Conservation (phyloP, 1,140 invertebrate genomes). For the Drosophila pseudoananassae region DNA sequence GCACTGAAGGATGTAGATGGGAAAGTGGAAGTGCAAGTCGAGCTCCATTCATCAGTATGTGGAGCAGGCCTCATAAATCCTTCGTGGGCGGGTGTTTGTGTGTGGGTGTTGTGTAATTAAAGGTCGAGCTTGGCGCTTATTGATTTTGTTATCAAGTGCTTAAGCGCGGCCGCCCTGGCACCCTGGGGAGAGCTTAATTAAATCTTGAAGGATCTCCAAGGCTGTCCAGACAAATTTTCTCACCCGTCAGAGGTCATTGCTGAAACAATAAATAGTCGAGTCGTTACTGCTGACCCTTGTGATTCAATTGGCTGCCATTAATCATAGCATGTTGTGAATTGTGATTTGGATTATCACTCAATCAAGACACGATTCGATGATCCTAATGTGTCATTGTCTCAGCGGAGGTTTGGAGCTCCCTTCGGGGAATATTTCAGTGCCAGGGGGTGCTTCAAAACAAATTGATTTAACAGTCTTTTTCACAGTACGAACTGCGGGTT, state of each 20-base stretch:
- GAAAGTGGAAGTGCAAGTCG: constrained; percentile 17
- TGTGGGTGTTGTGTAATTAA: constrained; percentile 64
- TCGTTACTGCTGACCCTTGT: neutral
- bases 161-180: neutral
- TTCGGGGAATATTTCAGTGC: constrained; percentile 13
- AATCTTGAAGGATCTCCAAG: constrained; percentile 42
- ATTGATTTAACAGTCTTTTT: constrained; percentile 74
- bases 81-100: constrained; percentile 12
- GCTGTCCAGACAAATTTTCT: constrained; percentile 4
- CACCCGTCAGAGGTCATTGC: constrained; percentile 51
- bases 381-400: constrained; percentile 68
- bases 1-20: constrained; percentile 13
- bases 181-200: constrained; percentile 51
- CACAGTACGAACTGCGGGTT: constrained; percentile 25
- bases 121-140: constrained; percentile 61
- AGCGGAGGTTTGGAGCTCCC: constrained; percentile 3
- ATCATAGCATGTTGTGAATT: constrained; percentile 47
- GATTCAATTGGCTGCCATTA: constrained; percentile 29
- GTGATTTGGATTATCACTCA: constrained; percentile 74
- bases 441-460: constrained; percentile 55
- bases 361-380: constrained; percentile 57
- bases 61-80: constrained; percentile 67
- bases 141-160: constrained; percentile 67
- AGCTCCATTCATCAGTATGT: constrained; percentile 44
- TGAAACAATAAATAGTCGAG: constrained; percentile 48